Evolutionary conservation across 2,113 vertebrate species (phyloP).

Genomic region (Lepisosteus osseus): DNA sequence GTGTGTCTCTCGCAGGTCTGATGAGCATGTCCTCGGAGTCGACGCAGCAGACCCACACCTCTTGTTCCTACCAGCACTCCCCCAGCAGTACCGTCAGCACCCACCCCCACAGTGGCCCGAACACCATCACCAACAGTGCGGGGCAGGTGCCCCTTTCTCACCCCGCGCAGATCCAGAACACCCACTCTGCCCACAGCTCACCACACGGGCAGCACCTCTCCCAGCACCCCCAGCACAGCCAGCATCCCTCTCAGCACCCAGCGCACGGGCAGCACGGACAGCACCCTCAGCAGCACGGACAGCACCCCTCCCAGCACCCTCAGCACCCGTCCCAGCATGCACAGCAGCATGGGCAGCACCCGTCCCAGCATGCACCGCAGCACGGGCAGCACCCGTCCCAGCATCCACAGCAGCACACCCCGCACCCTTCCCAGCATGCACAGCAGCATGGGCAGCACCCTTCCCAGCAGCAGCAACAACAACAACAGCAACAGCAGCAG

Average conservation of each 20-base stretch:
- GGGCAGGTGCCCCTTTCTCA: conserved; percentile 79
- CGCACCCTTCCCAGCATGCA: conserved; percentile 57
- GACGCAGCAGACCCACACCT: conserved; percentile 80
- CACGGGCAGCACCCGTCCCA: conserved; percentile 35
- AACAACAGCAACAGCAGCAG: conserved; percentile 56
- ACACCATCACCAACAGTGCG: conserved; percentile 64
- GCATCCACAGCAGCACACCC: conserved; percentile 10
- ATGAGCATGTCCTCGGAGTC: conserved; percentile 74
- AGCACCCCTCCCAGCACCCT: conserved; percentile 65
- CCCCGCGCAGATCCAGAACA: conserved; percentile 58
- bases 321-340: conserved; percentile 53
- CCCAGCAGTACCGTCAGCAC: conserved; percentile 76
- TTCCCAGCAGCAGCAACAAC: conserved; percentile 50
- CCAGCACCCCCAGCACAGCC: conserved; percentile 44
- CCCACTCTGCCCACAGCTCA: conserved; percentile 60
- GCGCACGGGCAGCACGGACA: conserved; percentile 47
- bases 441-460: conserved; percentile 58
- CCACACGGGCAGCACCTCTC: conserved; percentile 65
- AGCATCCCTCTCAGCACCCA: conserved; percentile 34
- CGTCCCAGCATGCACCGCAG: conserved; percentile 55
- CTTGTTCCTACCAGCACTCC: conserved; percentile 83
- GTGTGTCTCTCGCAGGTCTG: conserved; percentile 57
- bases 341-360: conserved; percentile 49
- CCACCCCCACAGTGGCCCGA: conserved; percentile 75
- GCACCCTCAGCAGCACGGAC: conserved; percentile 61